A percentile compares a stretch with the other conserved stretches of the same genome.
phyloP scores from a whole-genome alignment of 2,113 vertebrate genomes.

The Odobenus rosmarus region DNA sequence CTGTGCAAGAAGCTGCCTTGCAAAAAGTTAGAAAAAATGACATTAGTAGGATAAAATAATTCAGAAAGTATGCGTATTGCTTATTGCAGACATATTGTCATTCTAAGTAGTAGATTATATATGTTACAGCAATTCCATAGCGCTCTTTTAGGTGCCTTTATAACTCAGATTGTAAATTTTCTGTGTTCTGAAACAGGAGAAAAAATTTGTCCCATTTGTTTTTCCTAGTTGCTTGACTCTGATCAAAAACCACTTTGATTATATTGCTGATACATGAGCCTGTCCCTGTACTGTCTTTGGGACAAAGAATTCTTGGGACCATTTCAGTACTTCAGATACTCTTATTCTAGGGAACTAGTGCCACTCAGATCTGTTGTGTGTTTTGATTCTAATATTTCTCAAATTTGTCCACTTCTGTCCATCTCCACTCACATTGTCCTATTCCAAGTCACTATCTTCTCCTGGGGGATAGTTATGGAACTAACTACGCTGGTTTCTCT shows the following conservation, averaged over 20 bases:
- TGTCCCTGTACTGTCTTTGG: background rate
- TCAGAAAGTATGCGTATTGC: background rate
- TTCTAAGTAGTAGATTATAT: background rate
- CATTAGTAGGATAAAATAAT: slow-evolving; percentile 51
- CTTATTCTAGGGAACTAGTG: background rate
- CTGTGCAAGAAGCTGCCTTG: slow-evolving; percentile 73
- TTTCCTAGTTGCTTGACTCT: slow-evolving; percentile 19
- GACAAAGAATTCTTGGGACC: background rate
- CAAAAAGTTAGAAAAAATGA: slow-evolving; percentile 34
- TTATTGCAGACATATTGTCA: background rate
- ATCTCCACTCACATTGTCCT: background rate
- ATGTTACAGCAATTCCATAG: background rate
- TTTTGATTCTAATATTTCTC: background rate
- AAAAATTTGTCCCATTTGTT: background rate
- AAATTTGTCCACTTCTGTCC: background rate
- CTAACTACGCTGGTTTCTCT: background rate
- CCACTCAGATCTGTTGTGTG: background rate
- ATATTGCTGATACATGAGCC: background rate
- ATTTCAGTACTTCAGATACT: background rate
- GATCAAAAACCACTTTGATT: background rate
- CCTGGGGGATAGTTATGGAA: too few relatives aligned
- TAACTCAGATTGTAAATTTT: slow-evolving; percentile 33
- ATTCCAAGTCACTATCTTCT: background rate
- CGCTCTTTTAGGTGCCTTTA: background rate
- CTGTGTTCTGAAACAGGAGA: background rate